Evolutionary conservation across 1,140 invertebrate genomes (phyloP).

Genomic region (Radopholus similis): DNA sequence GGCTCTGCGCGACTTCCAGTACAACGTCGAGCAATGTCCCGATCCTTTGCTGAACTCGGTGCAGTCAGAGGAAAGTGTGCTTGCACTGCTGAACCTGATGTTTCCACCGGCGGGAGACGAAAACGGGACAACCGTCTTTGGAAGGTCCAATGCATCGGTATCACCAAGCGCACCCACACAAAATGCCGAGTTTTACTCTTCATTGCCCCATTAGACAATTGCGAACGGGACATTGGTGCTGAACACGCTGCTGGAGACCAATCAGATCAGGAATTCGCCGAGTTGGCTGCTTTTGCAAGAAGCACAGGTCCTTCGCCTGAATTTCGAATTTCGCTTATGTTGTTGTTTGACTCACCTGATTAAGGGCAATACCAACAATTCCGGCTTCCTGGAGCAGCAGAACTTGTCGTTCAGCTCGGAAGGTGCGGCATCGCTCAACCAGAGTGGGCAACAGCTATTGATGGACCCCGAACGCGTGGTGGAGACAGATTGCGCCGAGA

Average conservation of each 20-base stretch:
- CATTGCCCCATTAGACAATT: background rate
- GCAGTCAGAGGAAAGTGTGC: constrained; percentile 22
- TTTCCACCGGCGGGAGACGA: constrained; percentile 21
- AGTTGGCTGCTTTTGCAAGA: constrained; percentile 22
- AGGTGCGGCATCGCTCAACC: background rate
- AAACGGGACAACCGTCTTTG: constrained; percentile 1
- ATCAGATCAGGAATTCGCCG: constrained; percentile 28
- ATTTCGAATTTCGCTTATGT: background rate
- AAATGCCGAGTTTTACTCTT: background rate
- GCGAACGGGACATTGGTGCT: constrained; percentile 19
- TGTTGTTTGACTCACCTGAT: too few relatives aligned
- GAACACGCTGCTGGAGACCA: constrained; percentile 29
- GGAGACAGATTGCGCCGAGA: constrained; percentile 22
- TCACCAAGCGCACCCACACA: too few relatives aligned
- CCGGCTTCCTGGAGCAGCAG: background rate
- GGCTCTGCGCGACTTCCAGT: constrained; percentile 30
- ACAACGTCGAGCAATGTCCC: constrained; percentile 24
- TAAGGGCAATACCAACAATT: background rate
- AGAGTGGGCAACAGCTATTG: background rate
- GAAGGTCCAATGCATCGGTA: constrained; percentile 6
- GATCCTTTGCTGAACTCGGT: constrained; percentile 34
- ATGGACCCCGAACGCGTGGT: constrained; percentile 22
- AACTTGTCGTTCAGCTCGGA: constrained; percentile 13
- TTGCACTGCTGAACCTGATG: constrained; percentile 22
- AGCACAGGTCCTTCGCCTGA: background rate